Percentiles rank a stretch among this genome's conserved stretches.
phyloP scores from a whole-genome alignment of 2,888 invertebrate genomes.

The Trachelus stipa region DNA sequence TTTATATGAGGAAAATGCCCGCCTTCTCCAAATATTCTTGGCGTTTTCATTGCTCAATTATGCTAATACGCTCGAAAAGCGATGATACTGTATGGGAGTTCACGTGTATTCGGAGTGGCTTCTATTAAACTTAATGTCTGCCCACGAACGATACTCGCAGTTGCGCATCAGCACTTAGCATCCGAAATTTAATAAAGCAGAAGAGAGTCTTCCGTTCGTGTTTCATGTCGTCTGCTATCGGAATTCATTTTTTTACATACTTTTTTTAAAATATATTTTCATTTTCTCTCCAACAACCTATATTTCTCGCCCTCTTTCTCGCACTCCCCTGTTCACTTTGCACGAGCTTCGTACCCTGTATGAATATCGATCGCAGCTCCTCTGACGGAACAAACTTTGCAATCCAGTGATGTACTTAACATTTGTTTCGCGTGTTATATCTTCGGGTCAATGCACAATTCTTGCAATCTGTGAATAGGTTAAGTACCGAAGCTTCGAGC shows the following conservation, averaged over 20 bases:
- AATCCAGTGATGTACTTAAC: neutral
- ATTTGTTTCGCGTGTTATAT: neutral
- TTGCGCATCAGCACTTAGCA: conserved; percentile 13
- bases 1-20: neutral
- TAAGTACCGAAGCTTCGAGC: neutral
- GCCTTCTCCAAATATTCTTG: neutral
- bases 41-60: conserved; percentile 23
- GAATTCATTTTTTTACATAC: neutral
- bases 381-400: neutral
- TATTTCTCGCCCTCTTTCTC: neutral
- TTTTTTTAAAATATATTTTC: neutral
- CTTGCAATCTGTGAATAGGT: neutral
- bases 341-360: neutral
- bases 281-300: neutral
- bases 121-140: neutral
- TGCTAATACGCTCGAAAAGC: conserved; percentile 14
- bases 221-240: neutral
- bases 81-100: neutral
- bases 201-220: neutral
- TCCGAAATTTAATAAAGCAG: conserved; percentile 18
- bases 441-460: neutral
- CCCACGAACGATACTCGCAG: conserved; percentile 2
- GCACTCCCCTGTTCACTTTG: neutral
- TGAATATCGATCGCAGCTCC: neutral
- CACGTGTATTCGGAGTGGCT: neutral